Evolutionary conservation across 2,797 vertebrate genomes (phyloP), one percentile per base, ranked within the genome.

Genomic region (Netta rufina): DNA sequence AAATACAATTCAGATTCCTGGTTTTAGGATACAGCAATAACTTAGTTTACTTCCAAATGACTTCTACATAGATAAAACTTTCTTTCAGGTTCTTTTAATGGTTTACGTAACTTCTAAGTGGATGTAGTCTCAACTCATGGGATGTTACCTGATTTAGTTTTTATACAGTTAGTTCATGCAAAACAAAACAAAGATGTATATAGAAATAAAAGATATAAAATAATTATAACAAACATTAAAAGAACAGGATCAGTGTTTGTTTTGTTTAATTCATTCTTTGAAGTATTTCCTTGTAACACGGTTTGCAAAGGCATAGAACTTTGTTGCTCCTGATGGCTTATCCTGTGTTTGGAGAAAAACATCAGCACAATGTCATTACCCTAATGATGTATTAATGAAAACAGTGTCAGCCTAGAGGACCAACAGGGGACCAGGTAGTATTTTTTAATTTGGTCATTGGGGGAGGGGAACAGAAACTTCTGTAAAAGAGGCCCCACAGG

Each of bases 371-470:
- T 95, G 93, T 92, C 97, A 95, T 97, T 97, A 96, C 93, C 66
- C 83, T 97, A 97, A 98, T 43, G 95, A 97, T 97, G 97, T 95
- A 98, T 89, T 98, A 98, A 98, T 97, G 97, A 98, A 98, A 98
- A 97, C 92, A 96, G 91, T 97, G 97, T 97, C 97, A 97, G 95
- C 91, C 93, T 92, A 72, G 95, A 96, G 93, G 92, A 74, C 83
- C 96, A 97, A 97, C 97, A 95, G 96, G 97, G 96, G 97, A 97
- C 89, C 92, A 94, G 97, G 98, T 95, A 97, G 92, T 97, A 98
- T 96, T 98, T 98, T 98, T 97, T 98, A 98, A 98, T 98, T 98
- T 98, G 97, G 97, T 97, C 96, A 87, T 20, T 96, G 97, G 97
- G 95, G 94, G 92, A 96, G 96, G 96, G 96, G 96, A 97, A 94